These are phyloP conservation scores for Eubasilissa splendida DNA, from an alignment of 2,888 invertebrate species.

Conservation along the genomic window DNA sequence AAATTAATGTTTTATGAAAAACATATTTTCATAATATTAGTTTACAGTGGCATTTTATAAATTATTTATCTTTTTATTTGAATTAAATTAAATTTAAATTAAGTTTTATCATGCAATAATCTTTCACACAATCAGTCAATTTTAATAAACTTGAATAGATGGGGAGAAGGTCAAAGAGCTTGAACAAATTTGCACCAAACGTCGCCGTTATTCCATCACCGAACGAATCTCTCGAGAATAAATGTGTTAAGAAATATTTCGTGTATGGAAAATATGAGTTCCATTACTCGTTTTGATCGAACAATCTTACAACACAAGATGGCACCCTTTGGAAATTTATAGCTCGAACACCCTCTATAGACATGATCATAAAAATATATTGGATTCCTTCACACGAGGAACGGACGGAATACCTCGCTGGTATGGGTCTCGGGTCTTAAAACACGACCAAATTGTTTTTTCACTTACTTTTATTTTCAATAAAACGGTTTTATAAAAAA, in stretches of 20 bases:
- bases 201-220: background rate
- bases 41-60: too few species aligned
- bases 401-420: conserved; percentile 9
- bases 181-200: background rate
- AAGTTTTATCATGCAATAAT: too few species aligned
- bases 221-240: conserved; percentile 16
- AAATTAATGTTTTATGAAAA: too few species aligned
- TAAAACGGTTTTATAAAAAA: conserved; percentile 30
- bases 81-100: too few species aligned
- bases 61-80: too few species aligned
- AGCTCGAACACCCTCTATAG: conserved; percentile 21
- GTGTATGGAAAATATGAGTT: conserved; percentile 32
- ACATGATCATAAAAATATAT: conserved; percentile 43
- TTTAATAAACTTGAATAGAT: too few species aligned
- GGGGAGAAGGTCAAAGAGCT: too few species aligned
- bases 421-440: background rate
- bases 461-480: conserved; percentile 39
- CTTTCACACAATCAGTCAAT: too few species aligned
- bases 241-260: conserved; percentile 12
- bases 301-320: conserved; percentile 39
- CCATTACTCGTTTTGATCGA: conserved; percentile 40
- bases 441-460: conserved; percentile 31
- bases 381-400: conserved; percentile 31
- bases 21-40: too few species aligned
- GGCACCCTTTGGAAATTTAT: conserved; percentile 41